Conservation (phyloP, 2,888 invertebrate species). For the Schizaphis graminum region DNA sequence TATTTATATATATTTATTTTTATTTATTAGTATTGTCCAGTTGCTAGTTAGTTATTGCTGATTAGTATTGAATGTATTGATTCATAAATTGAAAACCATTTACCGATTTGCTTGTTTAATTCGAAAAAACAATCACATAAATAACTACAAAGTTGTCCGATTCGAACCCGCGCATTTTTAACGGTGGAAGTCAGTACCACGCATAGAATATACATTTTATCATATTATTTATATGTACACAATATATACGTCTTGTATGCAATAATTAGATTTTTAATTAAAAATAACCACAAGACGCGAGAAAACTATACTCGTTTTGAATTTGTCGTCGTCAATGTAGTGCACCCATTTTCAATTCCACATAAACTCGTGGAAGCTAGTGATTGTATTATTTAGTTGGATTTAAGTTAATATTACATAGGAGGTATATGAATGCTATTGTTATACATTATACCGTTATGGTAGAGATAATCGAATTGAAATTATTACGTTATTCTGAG, state of each 20-base stretch:
- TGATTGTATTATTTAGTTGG: background rate
- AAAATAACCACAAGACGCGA: conserved; percentile 17
- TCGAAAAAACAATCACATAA: conserved; percentile 47
- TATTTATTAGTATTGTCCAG: conserved; percentile 26
- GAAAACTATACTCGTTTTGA: background rate
- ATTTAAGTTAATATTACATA: background rate
- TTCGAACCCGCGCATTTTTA: background rate
- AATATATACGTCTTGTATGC: background rate
- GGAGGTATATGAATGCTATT: background rate
- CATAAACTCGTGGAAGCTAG: background rate
- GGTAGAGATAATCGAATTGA: background rate
- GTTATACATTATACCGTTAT: background rate
- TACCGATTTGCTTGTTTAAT: conserved; percentile 32
- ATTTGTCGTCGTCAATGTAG: background rate
- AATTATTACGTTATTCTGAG: background rate
- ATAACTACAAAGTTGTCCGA: background rate
- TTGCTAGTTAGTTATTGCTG: background rate
- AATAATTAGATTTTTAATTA: conserved; percentile 35
- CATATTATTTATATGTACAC: background rate
- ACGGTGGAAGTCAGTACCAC: background rate
- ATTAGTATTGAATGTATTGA: background rate
- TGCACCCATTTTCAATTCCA: background rate
- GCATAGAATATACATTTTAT: background rate
- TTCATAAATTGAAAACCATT: conserved; percentile 36
- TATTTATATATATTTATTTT: background rate